Evolutionary conservation across 2,113 vertebrate species (phyloP).

Genomic region (Tursiops truncatus): DNA sequence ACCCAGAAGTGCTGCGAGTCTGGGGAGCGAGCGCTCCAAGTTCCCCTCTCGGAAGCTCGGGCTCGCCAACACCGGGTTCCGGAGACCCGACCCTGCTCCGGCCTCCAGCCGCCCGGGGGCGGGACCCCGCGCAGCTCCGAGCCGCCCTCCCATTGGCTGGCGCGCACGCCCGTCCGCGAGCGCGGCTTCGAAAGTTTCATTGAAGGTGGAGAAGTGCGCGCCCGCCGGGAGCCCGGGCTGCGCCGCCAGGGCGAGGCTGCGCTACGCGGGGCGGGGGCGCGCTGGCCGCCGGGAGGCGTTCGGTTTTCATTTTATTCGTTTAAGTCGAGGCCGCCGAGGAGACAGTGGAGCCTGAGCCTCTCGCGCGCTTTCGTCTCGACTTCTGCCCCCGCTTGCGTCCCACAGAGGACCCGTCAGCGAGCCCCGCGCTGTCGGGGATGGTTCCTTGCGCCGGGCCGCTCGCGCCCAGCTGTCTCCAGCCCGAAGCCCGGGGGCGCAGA

Average conservation of each 20-base stretch:
- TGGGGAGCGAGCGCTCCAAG: background rate
- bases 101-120: slow-evolving; percentile 1
- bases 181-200: slow-evolving; percentile 78
- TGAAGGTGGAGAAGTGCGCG: slow-evolving; percentile 81
- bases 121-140: background rate
- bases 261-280: background rate
- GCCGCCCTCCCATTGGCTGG: slow-evolving; percentile 45
- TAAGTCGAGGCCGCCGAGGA: background rate
- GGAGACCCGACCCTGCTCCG: fast-evolving
- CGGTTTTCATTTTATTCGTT: background rate
- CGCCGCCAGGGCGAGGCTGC: background rate
- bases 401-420: background rate
- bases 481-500: background rate
- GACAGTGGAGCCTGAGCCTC: background rate
- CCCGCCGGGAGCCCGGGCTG: slow-evolving; percentile 24
- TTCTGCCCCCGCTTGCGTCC: background rate
- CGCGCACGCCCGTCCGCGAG: slow-evolving; percentile 50
- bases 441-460: background rate
- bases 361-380: background rate
- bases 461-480: background rate
- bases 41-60: background rate
- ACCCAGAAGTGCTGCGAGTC: background rate
- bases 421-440: slow-evolving; percentile 35
- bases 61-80: too few species aligned
- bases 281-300: background rate